Base-by-base conservation (phyloP, 2,797 vertebrate species). In the Chaenodraco wilsoni region DNA sequence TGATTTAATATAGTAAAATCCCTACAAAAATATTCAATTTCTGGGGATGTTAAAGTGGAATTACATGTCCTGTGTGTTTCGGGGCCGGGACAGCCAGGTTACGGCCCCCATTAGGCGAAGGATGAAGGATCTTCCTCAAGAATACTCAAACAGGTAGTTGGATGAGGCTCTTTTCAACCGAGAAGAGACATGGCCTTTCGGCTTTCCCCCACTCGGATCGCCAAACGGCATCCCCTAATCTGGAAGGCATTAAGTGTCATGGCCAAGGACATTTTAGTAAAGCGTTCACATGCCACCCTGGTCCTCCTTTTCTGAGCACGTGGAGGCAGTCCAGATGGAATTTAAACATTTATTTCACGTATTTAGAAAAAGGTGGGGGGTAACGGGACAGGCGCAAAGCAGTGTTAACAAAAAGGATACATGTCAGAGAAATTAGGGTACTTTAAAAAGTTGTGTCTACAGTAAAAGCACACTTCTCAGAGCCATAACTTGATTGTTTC, bases 191-290 rank as follows among this genome's bases (percentile, higher is more conserved):
- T 66, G 14, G 14, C 21, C 16, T 65, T 71, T 52, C 27, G 0
- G 0, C 19, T 52, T n/a, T 14, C 33, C 10, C 7, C 2, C 3
- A 15, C 17, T 54, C 14, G 67, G 5, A 64, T 37, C 21, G 44
- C 40, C 45, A 72, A 72, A 45, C 54, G 27, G 37, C 45, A 17
- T 65, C 37, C 31, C 50, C 48, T 51, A 21, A 51, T 41, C 65
- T 58, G 33, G 37, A 4, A 17, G 7, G 43, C 40, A 17, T 46
- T 3, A 56, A 45, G n/a, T n/a, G 15, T 49, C 33, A 27, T 1
- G 15, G 44, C 81, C 61, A 72, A 76, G 65, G 73, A 79, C 64
- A 52, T 61, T 74, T 15, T 23, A 65, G 58, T 19, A 19, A 7
- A 19, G 3, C 3, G 2, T n/a, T 23, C 37, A 23, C 55, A 41